Evolutionary conservation across 1,140 invertebrate species (phyloP), one percentile per base, ranked within the genome.

Genomic region (Calycopis cecrops): DNA sequence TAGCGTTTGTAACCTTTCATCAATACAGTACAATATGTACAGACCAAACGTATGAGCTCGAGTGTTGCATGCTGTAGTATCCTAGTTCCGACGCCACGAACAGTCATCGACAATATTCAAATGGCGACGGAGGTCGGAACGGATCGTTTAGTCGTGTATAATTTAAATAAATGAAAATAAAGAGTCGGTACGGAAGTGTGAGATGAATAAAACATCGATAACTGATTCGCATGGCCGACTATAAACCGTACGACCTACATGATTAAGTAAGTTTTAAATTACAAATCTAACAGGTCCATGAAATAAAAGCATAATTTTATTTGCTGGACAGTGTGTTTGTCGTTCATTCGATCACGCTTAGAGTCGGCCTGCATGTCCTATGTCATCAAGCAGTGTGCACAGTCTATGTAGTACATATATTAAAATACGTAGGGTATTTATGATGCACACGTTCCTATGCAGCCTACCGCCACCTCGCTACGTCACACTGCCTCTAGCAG

Each of bases 381-480:
- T 67, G 67, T 73, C 63, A 62, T 63, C 67, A 76, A 77, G 70
- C 67, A 67, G 52, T 73, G 74, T 77, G 74, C 71, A 67, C 48
- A 63, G 63, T 73, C 69, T 73, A 73, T 72, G 65, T 76, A 74
- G 59, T 67, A 77, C 62, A 67, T 62, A 66, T 52, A 64, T 48
- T 63, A 52, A 64, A 40, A 53, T 60, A 59, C 48, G 50, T 62
- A 69, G 65, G 42, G 57, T 64, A 63, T 60, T 47, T 62, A 57
- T 73, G 62, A 69, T 65, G 67, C 65, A 70, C 65, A 67, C 61
- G 58, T 61, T 35, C 62, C 69, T 77, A 75, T 64, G 67, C 64
- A 74, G 71, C 66, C 71, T 75, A 75, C 74, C 75, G 67, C 75
- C 74, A 77, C 74, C 73, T 65, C 63, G 60, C 67, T 67, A 72